Percentiles rank a stretch among this genome's conserved stretches.
Conservation (phyloP, 2,113 vertebrate genomes). For the Microtus oregoni region DNA sequence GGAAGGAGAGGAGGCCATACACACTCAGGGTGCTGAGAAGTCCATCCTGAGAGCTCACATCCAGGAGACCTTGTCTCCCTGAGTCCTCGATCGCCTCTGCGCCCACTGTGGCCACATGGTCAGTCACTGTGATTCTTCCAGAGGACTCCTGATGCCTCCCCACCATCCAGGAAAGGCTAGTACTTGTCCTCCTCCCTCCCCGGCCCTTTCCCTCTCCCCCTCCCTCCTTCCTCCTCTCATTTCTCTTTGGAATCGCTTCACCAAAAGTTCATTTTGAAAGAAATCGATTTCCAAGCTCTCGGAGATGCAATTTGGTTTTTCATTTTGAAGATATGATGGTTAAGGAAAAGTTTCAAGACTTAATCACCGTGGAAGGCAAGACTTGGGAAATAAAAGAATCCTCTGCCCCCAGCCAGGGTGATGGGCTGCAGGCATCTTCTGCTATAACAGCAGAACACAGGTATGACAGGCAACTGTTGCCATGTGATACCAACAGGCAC, state of each 20-base stretch:
- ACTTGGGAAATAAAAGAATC: constrained; percentile 57
- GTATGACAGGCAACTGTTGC: background rate
- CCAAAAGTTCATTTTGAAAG: constrained; percentile 79
- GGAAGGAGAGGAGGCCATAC: background rate
- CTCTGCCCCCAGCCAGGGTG: constrained; percentile 9
- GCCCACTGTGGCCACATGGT: too few species aligned
- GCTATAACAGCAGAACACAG: background rate
- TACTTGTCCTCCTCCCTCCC: background rate
- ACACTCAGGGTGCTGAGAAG: background rate
- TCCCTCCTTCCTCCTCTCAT: background rate
- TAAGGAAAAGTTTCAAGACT: constrained; percentile 62
- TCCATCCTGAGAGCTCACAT: background rate
- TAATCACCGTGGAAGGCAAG: constrained; percentile 57
- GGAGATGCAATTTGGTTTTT: constrained; percentile 73
- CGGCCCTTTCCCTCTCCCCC: accelerated
- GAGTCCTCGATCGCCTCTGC: background rate
- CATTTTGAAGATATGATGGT: constrained; percentile 74
- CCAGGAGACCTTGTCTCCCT: background rate
- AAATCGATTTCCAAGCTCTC: constrained; percentile 75
- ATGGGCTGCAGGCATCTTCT: accelerated
- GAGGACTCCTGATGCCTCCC: background rate
- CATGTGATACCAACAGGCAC: accelerated
- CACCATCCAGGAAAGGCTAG: too few species aligned
- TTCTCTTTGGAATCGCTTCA: constrained; percentile 55
- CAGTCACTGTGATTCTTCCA: background rate